Evolutionary conservation across 2,888 invertebrate genomes (phyloP), one percentile per base, ranked within the genome.

Genomic region (Ptychoptera contaminata): DNA sequence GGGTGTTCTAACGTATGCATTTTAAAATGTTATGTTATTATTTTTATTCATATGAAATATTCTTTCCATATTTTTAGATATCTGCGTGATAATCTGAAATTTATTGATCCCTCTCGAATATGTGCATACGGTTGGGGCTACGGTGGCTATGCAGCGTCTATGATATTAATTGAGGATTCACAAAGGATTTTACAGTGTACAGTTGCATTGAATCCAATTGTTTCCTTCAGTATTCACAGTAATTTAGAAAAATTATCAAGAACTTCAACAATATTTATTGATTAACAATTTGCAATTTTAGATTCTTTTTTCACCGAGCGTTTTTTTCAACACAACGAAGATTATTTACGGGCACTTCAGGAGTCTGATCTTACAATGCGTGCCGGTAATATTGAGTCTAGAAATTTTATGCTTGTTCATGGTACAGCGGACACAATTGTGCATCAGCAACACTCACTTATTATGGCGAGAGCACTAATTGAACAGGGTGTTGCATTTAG

Each of bases 281-380:
- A 10, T n/a, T n/a, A 14, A 39, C 2, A 9, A 16, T 14, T 6
- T 6, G 14, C 7, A 7, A 40, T 43, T 45, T 36, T 60, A 87
- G 86, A 85, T 66, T 85, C 93, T 6, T 86, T 81, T 55, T 93
- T 87, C 68, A 83, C 91, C 48, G 93, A 94, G 68, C 75, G 90
- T 35, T 90, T 87, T 65, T 77, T 88, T 72, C 88, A 90, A 1
- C 73, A 84, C 69, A 73, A 74, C 35, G 71, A 74, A 2, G 79
- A 80, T 54, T 78, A 82, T 61, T 67, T 74, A 53, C 64, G 73
- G 16, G 76, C 78, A n/a, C 77, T 84, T 55, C 79, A 80, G 55
- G 81, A 78, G 48, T 75, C 82, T 30, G 88, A 90, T 58, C 72
- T 90, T 52, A 81, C 85, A 52, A 74, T 79, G 56, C 75, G 80